Base-by-base conservation (phyloP, 2,797 vertebrate genomes). In the Nyctalus aviator region DNA sequence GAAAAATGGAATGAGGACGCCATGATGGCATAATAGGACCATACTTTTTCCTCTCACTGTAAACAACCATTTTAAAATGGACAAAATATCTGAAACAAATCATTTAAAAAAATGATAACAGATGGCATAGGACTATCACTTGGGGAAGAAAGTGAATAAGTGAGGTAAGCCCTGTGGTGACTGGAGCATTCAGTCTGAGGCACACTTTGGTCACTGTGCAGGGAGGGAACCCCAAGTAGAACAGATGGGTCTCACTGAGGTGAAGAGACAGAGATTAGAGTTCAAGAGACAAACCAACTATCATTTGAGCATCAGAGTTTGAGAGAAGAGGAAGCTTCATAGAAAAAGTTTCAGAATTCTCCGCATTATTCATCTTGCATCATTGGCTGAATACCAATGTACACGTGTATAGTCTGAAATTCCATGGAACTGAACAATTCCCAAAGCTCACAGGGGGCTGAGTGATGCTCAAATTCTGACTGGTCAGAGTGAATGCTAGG, bases 341-440 rank as follows among this genome's bases (percentile, higher is more conserved):
- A 91, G 55, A 50, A 84, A 71, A 66, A 75, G 21, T 48, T 78
- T 20, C 30, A 81, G 46, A 64, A 92, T 59, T 75, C n/a, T 92
- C 66, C 8, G 17, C 23, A 57, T 85, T 68, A 68, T 41, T 89
- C 64, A 66, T 55, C 35, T 41, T 14, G 14, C 41, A 21, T 57
- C 7, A 17, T 2, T 85, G 66, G 53, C 41, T 73, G 27, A 50
- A 66, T 59, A 30, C 17, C 57, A 59, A 35, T 8, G 7, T 50
- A 66, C 25, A 84, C 1, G 14, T 27, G 12, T 30, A 18, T 20
- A 66, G 48, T 14, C 30, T 57, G 37, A 88, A 68, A 73, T 68
- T 84, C 64, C 25, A 14, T 35, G 68, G 37, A 84, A 73, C 21
- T 59, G 20, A 59, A 79, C 20, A 68, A 81, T 73, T 50, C 15